A percentile compares a stretch with the other conserved stretches of the same genome.
These are phyloP conservation scores for Tachystola acroxantha DNA, from an alignment of 2,888 invertebrate species.

Conservation along the genomic window DNA sequence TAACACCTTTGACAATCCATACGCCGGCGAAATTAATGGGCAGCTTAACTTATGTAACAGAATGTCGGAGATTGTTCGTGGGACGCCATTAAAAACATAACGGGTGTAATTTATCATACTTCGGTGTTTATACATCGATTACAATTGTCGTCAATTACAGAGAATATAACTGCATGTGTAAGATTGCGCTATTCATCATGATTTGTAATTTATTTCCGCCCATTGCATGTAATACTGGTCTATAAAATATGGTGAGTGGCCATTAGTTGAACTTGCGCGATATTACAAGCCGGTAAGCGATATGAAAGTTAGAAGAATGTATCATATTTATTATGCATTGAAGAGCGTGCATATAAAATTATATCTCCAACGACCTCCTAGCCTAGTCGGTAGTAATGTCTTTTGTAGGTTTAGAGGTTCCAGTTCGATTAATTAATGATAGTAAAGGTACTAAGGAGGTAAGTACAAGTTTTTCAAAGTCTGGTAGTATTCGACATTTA, in stretches of 20 bases:
- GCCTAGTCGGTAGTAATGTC: too few species aligned
- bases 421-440: too few species aligned
- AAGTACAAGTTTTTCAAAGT: too few species aligned
- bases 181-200: constrained; percentile 6
- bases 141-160: constrained; percentile 17
- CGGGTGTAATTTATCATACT: constrained; percentile 18
- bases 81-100: constrained; percentile 14
- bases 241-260: not conserved
- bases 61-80: constrained; percentile 7
- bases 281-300: not conserved
- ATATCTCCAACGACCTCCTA: too few species aligned
- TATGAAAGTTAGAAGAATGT: not conserved
- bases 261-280: not conserved
- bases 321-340: too few species aligned
- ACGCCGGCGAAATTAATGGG: constrained; percentile 13
- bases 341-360: too few species aligned
- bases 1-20: constrained; percentile 8
- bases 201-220: not conserved
- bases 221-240: not conserved
- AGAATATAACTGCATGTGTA: constrained; percentile 13
- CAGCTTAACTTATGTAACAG: constrained; percentile 13
- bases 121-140: constrained; percentile 17
- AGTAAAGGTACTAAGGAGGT: too few species aligned
- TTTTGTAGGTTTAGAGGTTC: too few species aligned
- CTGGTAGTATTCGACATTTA: too few species aligned